A percentile compares a stretch with the other conserved stretches of the same genome.
These are phyloP conservation scores for Andrena haemorrhoa DNA, from an alignment of 2,888 invertebrate species.

Conservation along the genomic window DNA sequence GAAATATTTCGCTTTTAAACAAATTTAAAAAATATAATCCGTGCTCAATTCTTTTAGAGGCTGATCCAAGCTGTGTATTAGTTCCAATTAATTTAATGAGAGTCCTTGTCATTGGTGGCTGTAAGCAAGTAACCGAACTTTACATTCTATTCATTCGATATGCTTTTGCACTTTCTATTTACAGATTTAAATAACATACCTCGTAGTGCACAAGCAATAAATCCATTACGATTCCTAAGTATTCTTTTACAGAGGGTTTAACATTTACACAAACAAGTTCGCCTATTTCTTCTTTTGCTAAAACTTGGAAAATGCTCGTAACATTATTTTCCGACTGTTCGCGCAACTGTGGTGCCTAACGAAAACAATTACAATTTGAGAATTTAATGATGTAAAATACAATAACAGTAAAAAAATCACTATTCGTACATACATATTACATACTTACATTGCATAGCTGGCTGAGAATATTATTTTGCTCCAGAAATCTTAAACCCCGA, in stretches of 20 bases:
- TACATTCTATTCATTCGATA: not conserved
- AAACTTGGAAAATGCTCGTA: constrained; percentile 67
- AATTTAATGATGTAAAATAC: not conserved
- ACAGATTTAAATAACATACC: constrained; percentile 24
- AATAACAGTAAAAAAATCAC: not conserved
- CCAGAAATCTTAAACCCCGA: constrained; percentile 73
- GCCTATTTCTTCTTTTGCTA: constrained; percentile 60
- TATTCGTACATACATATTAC: constrained; percentile 26
- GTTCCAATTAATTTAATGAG: constrained; percentile 65
- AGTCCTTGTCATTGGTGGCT: constrained; percentile 50
- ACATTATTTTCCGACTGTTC: constrained; percentile 48
- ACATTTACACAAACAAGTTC: constrained; percentile 53
- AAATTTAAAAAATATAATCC: constrained; percentile 82
- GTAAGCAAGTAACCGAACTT: constrained; percentile 41
- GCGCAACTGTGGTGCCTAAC: constrained; percentile 53
- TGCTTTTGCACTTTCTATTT: not conserved
- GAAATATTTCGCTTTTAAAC: constrained; percentile 78
- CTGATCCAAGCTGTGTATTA: constrained; percentile 36
- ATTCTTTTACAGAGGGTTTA: constrained; percentile 65
- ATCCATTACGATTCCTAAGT: constrained; percentile 73
- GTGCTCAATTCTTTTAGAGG: constrained; percentile 72
- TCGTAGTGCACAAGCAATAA: constrained; percentile 71
- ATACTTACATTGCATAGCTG: constrained; percentile 28
- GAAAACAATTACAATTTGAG: constrained; percentile 12
- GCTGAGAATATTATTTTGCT: constrained; percentile 55